Base-by-base conservation (phyloP, 2,113 vertebrate species). In the Coptodon bakossiorum region DNA sequence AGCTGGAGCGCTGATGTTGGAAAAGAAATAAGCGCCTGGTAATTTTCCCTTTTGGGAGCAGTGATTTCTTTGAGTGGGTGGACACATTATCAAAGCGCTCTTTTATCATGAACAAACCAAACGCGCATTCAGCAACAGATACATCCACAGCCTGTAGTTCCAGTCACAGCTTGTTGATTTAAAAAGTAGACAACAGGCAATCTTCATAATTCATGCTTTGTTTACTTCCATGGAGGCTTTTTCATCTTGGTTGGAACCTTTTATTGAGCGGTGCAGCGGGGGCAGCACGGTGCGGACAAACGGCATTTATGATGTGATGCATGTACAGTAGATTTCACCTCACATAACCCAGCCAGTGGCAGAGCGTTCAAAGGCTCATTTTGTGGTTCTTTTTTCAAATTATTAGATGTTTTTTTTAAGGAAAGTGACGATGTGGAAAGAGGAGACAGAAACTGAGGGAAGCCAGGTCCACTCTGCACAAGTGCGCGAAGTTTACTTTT, bases 201-300 rank as follows among this genome's bases (percentile, higher is more conserved):
- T 88, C 81, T 83, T 82, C 61, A 88, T 89, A 85, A 89, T 92
- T 86, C 66, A 80, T 80, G 73, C 76, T 87, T 81, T 88, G 86
- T 83, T 87, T 90, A 82, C 81, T 81, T 78, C 27, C 27, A 66
- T 78, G 24, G 45, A 22, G 48, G 24, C 80, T 17, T 81, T 89
- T 89, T 90, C 89, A 83, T 84, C 80, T 88, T 9, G 3, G 81
- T 5, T 85, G 34, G 22, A 86, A 52, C 85, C 66, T 59, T 89
- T 87, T 57, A 83, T 87, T 86, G 84, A 61, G 61, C 66, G n/a
- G 79, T 54, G 66, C 76, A 73, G 83, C 27, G 6, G 79, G 54
- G 79, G 27, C 22, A 76, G 63, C 29, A 40, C 48, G 38, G 9
- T 68, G 81, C 13, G 36, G 88, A 82, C 88, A 90, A 85, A 89